phyloP scores from a whole-genome alignment of 2,797 vertebrate genomes.

The Caiman crocodilus region DNA sequence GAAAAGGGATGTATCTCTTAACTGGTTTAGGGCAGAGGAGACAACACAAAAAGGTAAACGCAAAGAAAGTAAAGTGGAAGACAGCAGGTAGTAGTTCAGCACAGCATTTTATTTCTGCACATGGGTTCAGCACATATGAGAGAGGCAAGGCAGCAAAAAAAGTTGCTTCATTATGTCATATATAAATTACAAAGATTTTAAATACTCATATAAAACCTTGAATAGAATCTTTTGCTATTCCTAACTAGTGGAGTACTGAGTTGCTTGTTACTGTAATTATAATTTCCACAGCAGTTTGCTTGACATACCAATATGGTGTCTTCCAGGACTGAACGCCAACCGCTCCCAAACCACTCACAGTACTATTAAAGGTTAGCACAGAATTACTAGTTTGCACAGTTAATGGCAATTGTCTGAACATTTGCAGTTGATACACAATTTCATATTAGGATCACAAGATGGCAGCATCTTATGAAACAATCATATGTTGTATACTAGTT shows the following conservation, averaged over 20 bases:
- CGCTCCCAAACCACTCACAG: not conserved
- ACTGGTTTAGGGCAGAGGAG: not conserved
- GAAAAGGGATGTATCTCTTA: not conserved
- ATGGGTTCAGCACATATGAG: not conserved
- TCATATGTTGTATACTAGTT: fast-evolving
- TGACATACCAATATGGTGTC: not conserved
- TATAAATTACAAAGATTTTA: not conserved
- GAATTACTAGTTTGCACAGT: not conserved
- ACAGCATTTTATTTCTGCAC: conserved; percentile 6
- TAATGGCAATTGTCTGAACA: not conserved
- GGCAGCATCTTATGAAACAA: conserved; percentile 37
- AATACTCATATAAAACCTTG: not conserved
- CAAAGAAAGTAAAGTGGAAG: not conserved
- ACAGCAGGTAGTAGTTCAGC: not conserved
- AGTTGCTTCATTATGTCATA: not conserved
- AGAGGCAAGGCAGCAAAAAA: not conserved
- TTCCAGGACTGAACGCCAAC: not conserved
- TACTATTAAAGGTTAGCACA: not conserved
- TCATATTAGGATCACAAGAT: conserved; percentile 45
- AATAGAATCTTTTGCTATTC: not conserved
- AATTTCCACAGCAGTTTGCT: too few relatives aligned
- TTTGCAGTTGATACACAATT: not conserved
- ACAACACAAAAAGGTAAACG: not conserved
- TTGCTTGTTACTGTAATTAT: not conserved
- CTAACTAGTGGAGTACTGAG: not conserved